A percentile compares a stretch with the other conserved stretches of the same genome.
Conservation (phyloP, 2,888 invertebrate genomes). For the Tanypteryx hageni region DNA sequence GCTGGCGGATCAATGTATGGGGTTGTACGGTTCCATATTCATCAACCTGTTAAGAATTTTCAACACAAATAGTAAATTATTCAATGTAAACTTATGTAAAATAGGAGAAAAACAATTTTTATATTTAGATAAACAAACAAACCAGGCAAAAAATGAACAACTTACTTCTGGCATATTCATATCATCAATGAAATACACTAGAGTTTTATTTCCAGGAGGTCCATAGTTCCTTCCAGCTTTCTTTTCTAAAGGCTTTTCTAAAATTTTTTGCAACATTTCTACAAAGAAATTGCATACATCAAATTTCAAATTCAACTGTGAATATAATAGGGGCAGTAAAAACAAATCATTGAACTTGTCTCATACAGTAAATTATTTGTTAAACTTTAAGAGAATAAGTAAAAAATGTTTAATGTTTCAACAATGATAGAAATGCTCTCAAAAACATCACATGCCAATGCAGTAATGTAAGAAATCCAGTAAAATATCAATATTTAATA, state of each 20-base stretch:
- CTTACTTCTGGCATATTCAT: constrained; percentile 98
- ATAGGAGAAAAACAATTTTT: background rate
- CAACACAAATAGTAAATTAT: background rate
- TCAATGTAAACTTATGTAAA: background rate
- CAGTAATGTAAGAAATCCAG: too few relatives aligned
- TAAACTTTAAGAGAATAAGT: too few relatives aligned
- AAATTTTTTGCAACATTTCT: constrained; percentile 92
- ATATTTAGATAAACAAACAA: background rate
- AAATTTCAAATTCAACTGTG: too few relatives aligned
- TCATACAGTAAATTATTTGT: too few relatives aligned
- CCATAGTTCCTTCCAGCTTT: constrained; percentile 97
- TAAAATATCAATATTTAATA: too few relatives aligned
- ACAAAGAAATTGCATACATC: constrained; percentile 20
- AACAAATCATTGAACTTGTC: too few relatives aligned
- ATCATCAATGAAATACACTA: constrained; percentile 97
- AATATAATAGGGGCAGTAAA: too few relatives aligned
- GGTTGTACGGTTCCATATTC: constrained; percentile 97
- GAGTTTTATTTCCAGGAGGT: constrained; percentile 94
- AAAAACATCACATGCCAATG: too few relatives aligned
- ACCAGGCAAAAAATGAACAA: constrained; percentile 51
- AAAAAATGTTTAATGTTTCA: too few relatives aligned
- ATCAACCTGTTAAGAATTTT: constrained; percentile 77
- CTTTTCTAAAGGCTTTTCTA: constrained; percentile 97
- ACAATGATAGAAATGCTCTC: too few relatives aligned
- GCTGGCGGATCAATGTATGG: constrained; percentile 95